Conservation (phyloP, 2,888 invertebrate species). For the Villa cingulata region DNA sequence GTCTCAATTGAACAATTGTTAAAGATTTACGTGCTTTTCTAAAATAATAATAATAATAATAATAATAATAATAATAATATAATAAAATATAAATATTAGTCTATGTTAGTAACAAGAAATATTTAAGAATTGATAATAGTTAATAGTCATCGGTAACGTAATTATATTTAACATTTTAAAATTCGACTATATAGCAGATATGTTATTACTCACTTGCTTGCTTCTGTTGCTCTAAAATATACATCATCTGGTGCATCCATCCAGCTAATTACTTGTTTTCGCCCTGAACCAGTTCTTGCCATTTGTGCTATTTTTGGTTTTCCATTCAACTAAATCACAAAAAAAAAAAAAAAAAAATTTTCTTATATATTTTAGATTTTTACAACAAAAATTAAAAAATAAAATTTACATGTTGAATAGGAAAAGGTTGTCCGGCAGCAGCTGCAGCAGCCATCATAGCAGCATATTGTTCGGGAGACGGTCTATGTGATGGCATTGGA, state of each 20-base stretch:
- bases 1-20: slow-evolving; percentile 61
- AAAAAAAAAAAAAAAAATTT: neutral
- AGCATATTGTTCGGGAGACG: slow-evolving; percentile 56
- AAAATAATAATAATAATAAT: slow-evolving; percentile 2
- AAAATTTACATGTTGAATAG: slow-evolving; percentile 52
- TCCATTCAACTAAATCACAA: slow-evolving; percentile 50
- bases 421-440: slow-evolving; percentile 53
- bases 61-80: neutral
- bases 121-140: too few relatives aligned
- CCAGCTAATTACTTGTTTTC: slow-evolving; percentile 92
- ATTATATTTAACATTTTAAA: neutral
- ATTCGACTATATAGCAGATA: neutral
- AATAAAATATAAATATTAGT: neutral
- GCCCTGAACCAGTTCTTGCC: slow-evolving; percentile 57
- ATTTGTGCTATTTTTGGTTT: slow-evolving; percentile 70
- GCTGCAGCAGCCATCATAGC: slow-evolving; percentile 53
- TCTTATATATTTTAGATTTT: too few relatives aligned
- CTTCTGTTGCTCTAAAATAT: slow-evolving; percentile 83
- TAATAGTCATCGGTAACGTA: neutral
- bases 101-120: too few relatives aligned
- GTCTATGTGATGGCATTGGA: slow-evolving; percentile 55
- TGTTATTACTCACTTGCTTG: slow-evolving; percentile 59
- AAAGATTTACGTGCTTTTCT: slow-evolving; percentile 76
- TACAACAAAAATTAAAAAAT: slow-evolving; percentile 26
- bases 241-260: slow-evolving; percentile 97